Conservation (phyloP, 2,113 vertebrate species). For the Proterorhinus semilunaris region DNA sequence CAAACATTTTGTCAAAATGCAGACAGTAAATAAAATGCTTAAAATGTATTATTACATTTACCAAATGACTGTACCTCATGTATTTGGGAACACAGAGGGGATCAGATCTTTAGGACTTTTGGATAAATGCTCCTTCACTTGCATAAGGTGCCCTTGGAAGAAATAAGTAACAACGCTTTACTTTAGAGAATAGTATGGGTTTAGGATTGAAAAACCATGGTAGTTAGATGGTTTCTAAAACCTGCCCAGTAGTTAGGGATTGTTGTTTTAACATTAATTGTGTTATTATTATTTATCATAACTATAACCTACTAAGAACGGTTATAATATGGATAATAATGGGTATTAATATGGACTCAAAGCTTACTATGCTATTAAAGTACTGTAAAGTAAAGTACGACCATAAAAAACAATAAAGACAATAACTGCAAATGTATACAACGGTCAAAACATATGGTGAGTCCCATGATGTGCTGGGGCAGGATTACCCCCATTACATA, state of each 20-base stretch:
- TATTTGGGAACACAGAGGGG: conserved; percentile 70
- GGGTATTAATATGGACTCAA: no score
- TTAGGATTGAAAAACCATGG: no score
- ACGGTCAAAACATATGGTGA: neutral
- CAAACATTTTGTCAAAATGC: neutral
- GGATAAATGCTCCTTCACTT: conserved; percentile 72
- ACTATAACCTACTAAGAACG: no score
- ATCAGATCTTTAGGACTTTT: conserved; percentile 63
- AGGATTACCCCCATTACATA: conserved; percentile 41
- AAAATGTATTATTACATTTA: neutral
- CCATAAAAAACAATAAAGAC: no score
- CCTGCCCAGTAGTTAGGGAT: no score
- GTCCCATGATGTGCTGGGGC: conserved; percentile 19
- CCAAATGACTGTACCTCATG: conserved; percentile 63
- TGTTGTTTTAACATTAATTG: no score
- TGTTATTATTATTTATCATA: no score
- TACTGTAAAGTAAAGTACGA: no score
- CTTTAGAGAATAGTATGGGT: no score
- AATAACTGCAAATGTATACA: no score
- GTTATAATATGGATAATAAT: no score
- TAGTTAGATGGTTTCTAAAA: no score
- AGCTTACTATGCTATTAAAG: neutral
- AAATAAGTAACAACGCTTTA: neutral
- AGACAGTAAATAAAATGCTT: neutral
- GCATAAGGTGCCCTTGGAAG: conserved; percentile 65